Evolutionary conservation across 2,888 invertebrate genomes (phyloP), one percentile per base, ranked within the genome.

Genomic region (Synanthedon andrenaeformis): DNA sequence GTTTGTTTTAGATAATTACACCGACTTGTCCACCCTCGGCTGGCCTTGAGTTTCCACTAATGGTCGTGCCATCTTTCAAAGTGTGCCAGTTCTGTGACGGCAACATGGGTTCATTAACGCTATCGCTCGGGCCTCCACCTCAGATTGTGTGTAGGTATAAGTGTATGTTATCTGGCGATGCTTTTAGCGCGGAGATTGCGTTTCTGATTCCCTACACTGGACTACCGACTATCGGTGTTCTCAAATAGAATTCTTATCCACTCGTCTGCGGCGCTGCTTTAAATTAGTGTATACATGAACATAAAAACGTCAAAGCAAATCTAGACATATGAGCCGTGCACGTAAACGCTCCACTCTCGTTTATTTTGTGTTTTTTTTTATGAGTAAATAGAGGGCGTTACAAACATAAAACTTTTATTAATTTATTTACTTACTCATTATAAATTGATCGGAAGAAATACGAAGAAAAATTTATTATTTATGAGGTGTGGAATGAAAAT

Each of bases 71-170:
- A 77, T 77, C 77, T 72, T 73, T 79, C 78, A 78, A 73, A 71
- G 71, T 73, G 77, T 75, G 76, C 79, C 72, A 78, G 72, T 74
- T 72, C 71, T 75, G 79, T 76, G 83, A 83, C 82, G 73, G 75
- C 73, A 64, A 82, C 84, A 83, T 74, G 76, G 79, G 78, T 85
- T 86, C 84, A 85, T 85, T 86, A 86, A 78, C 74, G 80, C 76
- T 83, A 85, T 84, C 85, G 77, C 75, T 70, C 63, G 54, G 55
- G 56, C 57, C 49, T 41, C 63, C 61, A 64, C 64, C 69, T 60
- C 66, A 76, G 81, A 79, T 78, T 73, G 74, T 69, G 66, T 66
- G 71, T 70, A 70, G 68, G 72, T 72, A 67, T 68, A 35, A 35
- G 67, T 69, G 66, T 63, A 63, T 66, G 69, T 79, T 83, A 85